These are phyloP conservation scores for Nomada fucata DNA, from an alignment of 2,888 invertebrate species.

Conservation along the genomic window DNA sequence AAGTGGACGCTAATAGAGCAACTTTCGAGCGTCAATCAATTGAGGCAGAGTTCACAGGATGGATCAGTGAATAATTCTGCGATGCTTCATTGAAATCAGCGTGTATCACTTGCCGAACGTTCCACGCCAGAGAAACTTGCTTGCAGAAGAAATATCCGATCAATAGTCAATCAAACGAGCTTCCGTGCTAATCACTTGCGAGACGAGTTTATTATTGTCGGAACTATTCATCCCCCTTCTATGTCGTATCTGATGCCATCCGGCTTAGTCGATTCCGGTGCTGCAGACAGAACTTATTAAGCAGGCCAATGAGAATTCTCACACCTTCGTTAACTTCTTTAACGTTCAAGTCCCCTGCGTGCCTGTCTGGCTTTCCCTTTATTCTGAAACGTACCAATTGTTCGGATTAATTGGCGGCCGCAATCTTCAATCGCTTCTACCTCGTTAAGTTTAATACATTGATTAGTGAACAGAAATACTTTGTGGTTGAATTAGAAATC, in stretches of 20 bases:
- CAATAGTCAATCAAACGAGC: conserved; percentile 76
- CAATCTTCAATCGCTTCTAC: not conserved
- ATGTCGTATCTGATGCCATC: conserved; percentile 1
- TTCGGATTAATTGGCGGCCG: no score
- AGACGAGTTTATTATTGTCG: conserved; percentile 72
- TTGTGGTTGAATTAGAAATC: not conserved
- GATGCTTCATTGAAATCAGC: no score
- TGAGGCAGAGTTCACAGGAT: no score
- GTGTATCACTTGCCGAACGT: not conserved
- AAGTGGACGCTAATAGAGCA: no score
- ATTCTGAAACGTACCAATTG: no score
- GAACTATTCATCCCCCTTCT: conserved; percentile 45
- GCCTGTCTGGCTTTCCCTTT: no score
- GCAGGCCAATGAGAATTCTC: not conserved
- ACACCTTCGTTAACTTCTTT: no score
- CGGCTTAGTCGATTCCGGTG: conserved; percentile 21
- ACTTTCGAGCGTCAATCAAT: no score
- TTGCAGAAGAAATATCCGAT: conserved; percentile 60
- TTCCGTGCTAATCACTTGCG: conserved; percentile 75
- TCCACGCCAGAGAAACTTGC: not conserved
- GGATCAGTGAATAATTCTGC: no score
- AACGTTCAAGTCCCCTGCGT: no score
- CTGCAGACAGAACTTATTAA: conserved; percentile 16
- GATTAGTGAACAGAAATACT: not conserved
- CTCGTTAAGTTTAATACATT: not conserved